Evolutionary conservation across 2,888 invertebrate species (phyloP).

Genomic region (Dolichopus griseipennis): DNA sequence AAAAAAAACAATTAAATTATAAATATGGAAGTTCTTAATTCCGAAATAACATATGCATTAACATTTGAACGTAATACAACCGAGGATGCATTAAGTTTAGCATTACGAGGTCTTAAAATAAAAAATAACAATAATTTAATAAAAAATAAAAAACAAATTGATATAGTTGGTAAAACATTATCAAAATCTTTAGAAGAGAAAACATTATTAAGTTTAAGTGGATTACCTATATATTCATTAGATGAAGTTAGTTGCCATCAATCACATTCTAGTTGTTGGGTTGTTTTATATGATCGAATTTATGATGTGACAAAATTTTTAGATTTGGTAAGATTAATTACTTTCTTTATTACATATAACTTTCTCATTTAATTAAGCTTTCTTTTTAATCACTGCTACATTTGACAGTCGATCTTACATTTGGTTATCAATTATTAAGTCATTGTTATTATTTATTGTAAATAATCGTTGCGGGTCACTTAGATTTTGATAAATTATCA

Average conservation of each 20-base stretch:
- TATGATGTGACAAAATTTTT: slow-evolving; percentile 74
- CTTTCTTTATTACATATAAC: no score
- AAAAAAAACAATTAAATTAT: not conserved
- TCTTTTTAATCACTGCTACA: no score
- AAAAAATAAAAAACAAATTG: not conserved
- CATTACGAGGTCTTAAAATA: not conserved
- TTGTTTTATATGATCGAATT: slow-evolving; percentile 77
- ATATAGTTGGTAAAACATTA: not conserved
- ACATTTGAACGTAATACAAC: not conserved
- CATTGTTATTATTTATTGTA: no score
- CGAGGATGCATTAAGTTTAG: not conserved
- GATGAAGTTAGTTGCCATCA: slow-evolving; percentile 72
- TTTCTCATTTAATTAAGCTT: no score
- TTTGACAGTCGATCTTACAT: no score
- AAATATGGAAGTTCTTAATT: not conserved
- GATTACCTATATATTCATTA: slow-evolving; percentile 49
- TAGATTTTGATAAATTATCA: no score
- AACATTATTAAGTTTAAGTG: not conserved
- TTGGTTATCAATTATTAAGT: no score
- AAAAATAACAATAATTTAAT: not conserved
- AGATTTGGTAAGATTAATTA: slow-evolving; percentile 47
- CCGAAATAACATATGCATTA: not conserved
- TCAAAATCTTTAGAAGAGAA: slow-evolving; percentile 14
- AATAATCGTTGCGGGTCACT: no score
- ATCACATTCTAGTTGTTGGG: slow-evolving; percentile 66